Evolutionary conservation across 1,140 invertebrate genomes (phyloP), one percentile per base, ranked within the genome.

Genomic region (Aphidius ervi): DNA sequence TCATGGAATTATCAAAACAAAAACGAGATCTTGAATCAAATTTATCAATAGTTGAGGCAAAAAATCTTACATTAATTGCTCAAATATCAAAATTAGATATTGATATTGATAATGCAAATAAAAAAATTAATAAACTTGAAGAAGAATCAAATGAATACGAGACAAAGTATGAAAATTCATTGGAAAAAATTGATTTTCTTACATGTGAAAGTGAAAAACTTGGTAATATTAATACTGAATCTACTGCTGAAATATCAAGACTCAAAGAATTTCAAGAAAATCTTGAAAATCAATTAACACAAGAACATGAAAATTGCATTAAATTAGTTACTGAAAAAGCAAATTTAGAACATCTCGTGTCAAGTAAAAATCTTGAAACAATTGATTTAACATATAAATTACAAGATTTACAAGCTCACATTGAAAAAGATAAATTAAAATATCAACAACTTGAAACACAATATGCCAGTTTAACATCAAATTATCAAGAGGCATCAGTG

Each of bases 371-470:
- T 23, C 63, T 61, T 31, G 62, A 66, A 4, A 67, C 61, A 16
- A 58, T 54, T 16, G 63, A 67, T 58, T 48, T 67, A 5, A 46
- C 58, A n/a, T 61, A 68, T 23, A 58, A 37, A 52, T n/a, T 68
- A 5, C 40, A 4, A 3, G 39, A n/a, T 9, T 40, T 50, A 6
- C 37, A 59, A 16, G n/a, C 4, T 6, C 6, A 45, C 7, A 6
- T 59, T n/a, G 42, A 52, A 6, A 40, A 49, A 20, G 39, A 23
- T 41, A 45, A 37, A 8, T 20, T 39, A 20, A 23, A 58, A 40
- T 9, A 40, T 39, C 46, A 47, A n/a, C 20, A 58, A 9, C 37
- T 58, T 9, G 46, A 58, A 39, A 47, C 46, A 5, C 4, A 40
- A 7, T 46, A 58, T 10, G 6, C n/a, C n/a, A 39, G 49, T 3